These are phyloP conservation scores for Temnothorax ravouxi DNA, from an alignment of 2,888 invertebrate genomes.

Conservation along the genomic window DNA sequence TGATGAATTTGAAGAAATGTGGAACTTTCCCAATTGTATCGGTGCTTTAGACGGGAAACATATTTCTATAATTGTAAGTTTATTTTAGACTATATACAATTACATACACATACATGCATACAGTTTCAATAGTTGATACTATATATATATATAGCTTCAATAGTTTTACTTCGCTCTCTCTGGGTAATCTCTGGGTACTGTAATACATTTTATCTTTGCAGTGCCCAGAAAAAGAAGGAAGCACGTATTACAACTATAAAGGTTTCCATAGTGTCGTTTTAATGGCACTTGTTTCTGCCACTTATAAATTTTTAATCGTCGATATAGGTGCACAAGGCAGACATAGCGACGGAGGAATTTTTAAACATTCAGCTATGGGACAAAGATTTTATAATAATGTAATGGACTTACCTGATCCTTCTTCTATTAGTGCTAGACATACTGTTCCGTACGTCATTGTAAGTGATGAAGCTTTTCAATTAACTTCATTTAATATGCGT, in stretches of 20 bases:
- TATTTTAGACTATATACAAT: neutral
- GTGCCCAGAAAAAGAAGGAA: neutral
- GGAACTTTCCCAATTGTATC: conserved; percentile 1
- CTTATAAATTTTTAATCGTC: neutral
- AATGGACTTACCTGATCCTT: neutral
- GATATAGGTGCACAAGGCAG: neutral
- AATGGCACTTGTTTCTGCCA: neutral
- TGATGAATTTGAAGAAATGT: neutral
- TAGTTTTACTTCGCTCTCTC: no score
- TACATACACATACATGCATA: no score
- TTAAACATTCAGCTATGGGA: neutral
- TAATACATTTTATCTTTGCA: neutral
- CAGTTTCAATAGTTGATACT: no score
- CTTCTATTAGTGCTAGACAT: neutral
- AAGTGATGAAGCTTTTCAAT: neutral
- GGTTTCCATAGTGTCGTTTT: neutral
- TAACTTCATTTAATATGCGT: neutral
- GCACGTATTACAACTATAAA: neutral
- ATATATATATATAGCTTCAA: no score
- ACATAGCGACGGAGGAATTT: neutral
- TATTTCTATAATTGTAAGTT: neutral
- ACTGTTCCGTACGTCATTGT: neutral
- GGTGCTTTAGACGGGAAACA: neutral
- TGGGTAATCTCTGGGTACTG: no score
- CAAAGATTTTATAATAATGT: neutral